Conservation (phyloP, 2,113 vertebrate genomes). For the Pionites leucogaster region DNA sequence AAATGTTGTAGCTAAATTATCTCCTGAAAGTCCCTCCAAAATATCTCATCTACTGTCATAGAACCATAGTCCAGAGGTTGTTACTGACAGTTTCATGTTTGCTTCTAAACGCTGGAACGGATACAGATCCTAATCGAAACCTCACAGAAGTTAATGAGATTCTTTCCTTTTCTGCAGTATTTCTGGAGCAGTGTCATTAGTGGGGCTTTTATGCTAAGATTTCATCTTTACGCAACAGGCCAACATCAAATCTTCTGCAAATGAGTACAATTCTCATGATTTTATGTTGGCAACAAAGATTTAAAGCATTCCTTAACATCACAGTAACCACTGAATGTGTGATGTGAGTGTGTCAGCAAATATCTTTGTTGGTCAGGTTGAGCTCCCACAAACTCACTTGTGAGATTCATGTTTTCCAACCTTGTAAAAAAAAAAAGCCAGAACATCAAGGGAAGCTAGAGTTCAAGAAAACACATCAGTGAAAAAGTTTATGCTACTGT, state of each 20-base stretch:
- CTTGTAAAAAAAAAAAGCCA: not conserved
- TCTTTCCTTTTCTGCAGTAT: constrained; percentile 2
- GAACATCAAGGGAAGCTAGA: not conserved
- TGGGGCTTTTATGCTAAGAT: not conserved
- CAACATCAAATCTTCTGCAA: not conserved
- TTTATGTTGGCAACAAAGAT: not conserved
- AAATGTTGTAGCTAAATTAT: not conserved
- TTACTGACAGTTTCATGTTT: not conserved
- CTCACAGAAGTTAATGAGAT: not conserved
- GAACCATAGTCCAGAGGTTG: not conserved
- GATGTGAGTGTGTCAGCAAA: not conserved
- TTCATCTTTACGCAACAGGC: not conserved
- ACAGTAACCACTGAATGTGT: not conserved
- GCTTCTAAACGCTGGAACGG: not conserved
- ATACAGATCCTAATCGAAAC: not conserved
- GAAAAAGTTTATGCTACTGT: not conserved
- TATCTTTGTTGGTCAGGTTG: not conserved
- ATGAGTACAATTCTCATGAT: not conserved
- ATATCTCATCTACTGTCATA: not conserved
- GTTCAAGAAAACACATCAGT: not conserved
- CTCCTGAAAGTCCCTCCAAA: not conserved
- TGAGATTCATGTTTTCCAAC: not conserved
- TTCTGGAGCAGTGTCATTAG: not conserved
- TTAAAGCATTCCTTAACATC: constrained; percentile 24
- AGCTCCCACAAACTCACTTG: not conserved